phyloP scores from a whole-genome alignment of 2,797 vertebrate genomes.

The Morus bassanus region DNA sequence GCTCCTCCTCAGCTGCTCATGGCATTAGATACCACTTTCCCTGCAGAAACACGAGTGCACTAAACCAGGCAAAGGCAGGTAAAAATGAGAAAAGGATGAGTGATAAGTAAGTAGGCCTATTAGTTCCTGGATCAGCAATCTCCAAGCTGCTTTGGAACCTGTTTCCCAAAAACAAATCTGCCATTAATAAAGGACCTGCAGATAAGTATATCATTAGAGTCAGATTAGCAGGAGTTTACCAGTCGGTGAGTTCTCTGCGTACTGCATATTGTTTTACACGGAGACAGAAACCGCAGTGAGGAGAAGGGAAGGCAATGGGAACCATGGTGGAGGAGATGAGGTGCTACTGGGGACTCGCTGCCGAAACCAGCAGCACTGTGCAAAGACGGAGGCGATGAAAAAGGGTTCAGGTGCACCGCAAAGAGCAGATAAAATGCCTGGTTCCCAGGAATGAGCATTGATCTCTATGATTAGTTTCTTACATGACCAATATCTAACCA shows the following conservation, averaged over 20 bases:
- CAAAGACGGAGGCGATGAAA: neutral
- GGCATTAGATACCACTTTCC: neutral
- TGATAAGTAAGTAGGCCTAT: neutral
- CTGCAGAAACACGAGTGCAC: neutral
- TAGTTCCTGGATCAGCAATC: neutral
- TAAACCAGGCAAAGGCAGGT: neutral
- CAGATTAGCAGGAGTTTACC: conserved; percentile 7
- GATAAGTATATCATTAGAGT: neutral
- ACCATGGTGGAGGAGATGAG: neutral
- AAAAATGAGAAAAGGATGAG: neutral
- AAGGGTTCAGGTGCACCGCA: neutral
- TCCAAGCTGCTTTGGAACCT: neutral
- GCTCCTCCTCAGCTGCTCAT: neutral
- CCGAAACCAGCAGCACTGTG: neutral
- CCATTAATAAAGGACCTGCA: neutral
- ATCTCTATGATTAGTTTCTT: neutral
- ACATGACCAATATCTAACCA: neutral
- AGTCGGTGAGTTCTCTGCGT: neutral
- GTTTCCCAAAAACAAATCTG: neutral
- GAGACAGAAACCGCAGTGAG: neutral
- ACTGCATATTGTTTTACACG: neutral
- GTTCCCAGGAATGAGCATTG: neutral
- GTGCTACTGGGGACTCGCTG: neutral
- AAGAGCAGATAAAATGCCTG: neutral
- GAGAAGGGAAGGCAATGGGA: neutral